Evolutionary conservation across 1,140 invertebrate species (phyloP).

Genomic region (Caerostris extrusa): DNA sequence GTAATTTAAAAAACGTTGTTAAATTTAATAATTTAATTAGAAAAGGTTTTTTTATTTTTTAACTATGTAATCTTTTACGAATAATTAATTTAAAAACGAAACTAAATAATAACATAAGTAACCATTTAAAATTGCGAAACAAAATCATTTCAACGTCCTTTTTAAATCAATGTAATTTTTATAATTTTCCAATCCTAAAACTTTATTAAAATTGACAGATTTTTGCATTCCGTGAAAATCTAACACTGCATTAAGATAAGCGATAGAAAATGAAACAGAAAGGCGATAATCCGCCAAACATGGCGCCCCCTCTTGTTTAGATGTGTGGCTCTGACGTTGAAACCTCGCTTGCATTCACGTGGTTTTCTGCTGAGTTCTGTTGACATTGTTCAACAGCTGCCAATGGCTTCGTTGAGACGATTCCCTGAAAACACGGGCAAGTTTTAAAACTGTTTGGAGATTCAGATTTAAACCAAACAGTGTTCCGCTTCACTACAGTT

Average conservation of each 20-base stretch:
- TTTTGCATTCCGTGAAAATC: background rate
- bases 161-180: too few relatives aligned
- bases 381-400: slow-evolving; percentile 43
- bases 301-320: background rate
- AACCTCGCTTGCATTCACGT: background rate
- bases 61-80: too few relatives aligned
- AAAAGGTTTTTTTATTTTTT: too few relatives aligned
- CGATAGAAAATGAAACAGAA: background rate
- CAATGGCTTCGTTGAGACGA: background rate
- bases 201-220: too few relatives aligned
- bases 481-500: background rate
- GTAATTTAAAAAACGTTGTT: too few relatives aligned
- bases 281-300: slow-evolving; percentile 15
- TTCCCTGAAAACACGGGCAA: background rate
- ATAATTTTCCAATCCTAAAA: too few relatives aligned
- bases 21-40: too few relatives aligned
- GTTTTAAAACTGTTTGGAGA: background rate
- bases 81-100: too few relatives aligned
- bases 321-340: background rate
- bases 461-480: background rate
- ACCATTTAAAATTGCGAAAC: too few relatives aligned
- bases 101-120: too few relatives aligned
- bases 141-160: too few relatives aligned
- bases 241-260: background rate
- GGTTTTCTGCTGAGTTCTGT: background rate